These are phyloP conservation scores for Ligdia adustata DNA, from an alignment of 2,888 invertebrate species.

Conservation along the genomic window DNA sequence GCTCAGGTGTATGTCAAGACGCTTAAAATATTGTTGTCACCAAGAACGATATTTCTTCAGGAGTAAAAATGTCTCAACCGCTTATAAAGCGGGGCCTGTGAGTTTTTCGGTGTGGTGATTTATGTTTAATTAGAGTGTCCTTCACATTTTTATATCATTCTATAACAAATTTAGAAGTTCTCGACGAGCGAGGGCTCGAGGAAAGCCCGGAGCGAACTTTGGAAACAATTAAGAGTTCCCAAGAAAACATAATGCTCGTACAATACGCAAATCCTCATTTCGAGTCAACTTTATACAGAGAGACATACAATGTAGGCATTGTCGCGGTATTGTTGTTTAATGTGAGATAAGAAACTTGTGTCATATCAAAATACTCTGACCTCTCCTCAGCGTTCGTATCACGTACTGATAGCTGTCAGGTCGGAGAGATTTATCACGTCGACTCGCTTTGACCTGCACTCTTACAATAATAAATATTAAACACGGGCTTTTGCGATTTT, in stretches of 20 bases:
- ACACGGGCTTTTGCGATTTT: background rate
- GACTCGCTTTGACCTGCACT: constrained; percentile 32
- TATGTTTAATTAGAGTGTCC: constrained; percentile 75
- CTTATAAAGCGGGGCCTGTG: constrained; percentile 54
- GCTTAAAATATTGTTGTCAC: constrained; percentile 73
- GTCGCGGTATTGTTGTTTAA: constrained; percentile 42
- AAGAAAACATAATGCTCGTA: constrained; percentile 41
- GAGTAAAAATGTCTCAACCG: constrained; percentile 65
- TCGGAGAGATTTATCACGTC: constrained; percentile 51
- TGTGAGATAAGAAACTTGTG: constrained; percentile 46
- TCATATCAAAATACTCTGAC: constrained; percentile 52
- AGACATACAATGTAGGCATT: constrained; percentile 39
- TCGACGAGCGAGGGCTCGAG: constrained; percentile 40
- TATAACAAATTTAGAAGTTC: constrained; percentile 60
- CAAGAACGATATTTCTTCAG: constrained; percentile 72
- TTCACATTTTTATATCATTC: constrained; percentile 63
- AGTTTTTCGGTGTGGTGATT: constrained; percentile 69
- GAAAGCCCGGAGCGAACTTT: constrained; percentile 46
- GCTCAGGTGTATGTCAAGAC: constrained; percentile 69
- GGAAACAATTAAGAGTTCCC: constrained; percentile 54
- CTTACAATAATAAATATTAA: constrained; percentile 13
- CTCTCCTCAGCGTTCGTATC: constrained; percentile 49
- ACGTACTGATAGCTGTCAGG: constrained; percentile 47
- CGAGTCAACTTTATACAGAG: constrained; percentile 35
- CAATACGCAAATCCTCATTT: constrained; percentile 40